Conservation (phyloP, 2,888 invertebrate genomes). For the Scelioninae gen. 1 region DNA sequence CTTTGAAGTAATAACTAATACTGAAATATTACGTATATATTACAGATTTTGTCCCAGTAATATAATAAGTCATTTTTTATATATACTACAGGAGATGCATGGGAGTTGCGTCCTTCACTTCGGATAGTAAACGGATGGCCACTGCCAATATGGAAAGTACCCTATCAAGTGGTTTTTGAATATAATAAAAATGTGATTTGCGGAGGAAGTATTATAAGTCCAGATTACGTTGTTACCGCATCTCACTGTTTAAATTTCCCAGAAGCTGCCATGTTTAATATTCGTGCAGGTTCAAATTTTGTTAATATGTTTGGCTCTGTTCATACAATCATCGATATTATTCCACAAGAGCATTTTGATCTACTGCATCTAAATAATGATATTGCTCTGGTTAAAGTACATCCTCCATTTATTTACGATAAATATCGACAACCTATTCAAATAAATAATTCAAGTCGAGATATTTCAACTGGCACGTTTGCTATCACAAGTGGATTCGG, state of each 20-base stretch:
- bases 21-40: too few species aligned
- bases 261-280: conserved; percentile 13
- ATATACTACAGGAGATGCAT: too few species aligned
- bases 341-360: conserved; percentile 83
- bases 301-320: conserved; percentile 85
- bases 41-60: too few species aligned
- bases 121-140: conserved; percentile 9
- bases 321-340: conserved; percentile 80
- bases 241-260: conserved; percentile 85
- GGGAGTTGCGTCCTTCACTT: not conserved
- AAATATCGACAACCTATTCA: conserved; percentile 84
- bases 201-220: conserved; percentile 86
- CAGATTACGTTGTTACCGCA: conserved; percentile 85
- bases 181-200: conserved; percentile 83
- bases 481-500: conserved; percentile 17
- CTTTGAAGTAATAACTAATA: too few species aligned
- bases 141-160: conserved; percentile 74
- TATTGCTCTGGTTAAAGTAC: conserved; percentile 86
- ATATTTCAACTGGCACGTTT: not conserved
- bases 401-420: conserved; percentile 84
- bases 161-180: conserved; percentile 85
- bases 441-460: conserved; percentile 74
- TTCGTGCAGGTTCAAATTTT: conserved; percentile 86
- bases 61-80: too few species aligned
- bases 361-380: conserved; percentile 84